Evolutionary conservation across 2,797 vertebrate species (phyloP).

Genomic region (Parambassis ranga): DNA sequence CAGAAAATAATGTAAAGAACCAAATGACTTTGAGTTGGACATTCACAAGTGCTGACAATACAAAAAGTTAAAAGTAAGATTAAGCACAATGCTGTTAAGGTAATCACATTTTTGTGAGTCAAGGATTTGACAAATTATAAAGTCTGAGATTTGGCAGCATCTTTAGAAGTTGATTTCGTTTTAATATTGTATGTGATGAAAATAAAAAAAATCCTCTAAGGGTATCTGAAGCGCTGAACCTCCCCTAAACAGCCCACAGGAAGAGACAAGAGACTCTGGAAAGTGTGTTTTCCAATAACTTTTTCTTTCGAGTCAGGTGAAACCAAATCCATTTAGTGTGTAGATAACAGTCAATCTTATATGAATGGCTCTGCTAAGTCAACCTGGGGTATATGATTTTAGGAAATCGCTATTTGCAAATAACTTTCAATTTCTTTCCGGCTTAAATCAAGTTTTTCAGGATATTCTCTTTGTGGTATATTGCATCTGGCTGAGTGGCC

Average conservation of each 20-base stretch:
- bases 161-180: slow-evolving; percentile 50
- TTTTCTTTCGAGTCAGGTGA: slow-evolving; percentile 75
- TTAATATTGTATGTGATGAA: slow-evolving; percentile 22
- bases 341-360: slow-evolving; percentile 72
- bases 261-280: slow-evolving; percentile 43
- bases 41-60: slow-evolving; percentile 12
- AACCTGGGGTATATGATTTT: slow-evolving; percentile 75
- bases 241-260: slow-evolving; percentile 28
- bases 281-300: slow-evolving; percentile 72
- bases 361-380: slow-evolving; percentile 77
- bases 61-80: slow-evolving; percentile 28
- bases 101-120: slow-evolving; percentile 40
- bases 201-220: slow-evolving; percentile 50
- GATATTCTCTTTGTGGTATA: slow-evolving; percentile 74
- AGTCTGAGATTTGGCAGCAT: slow-evolving; percentile 23
- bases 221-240: slow-evolving; percentile 16
- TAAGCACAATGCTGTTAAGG: slow-evolving; percentile 16
- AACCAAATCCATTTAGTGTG: slow-evolving; percentile 72
- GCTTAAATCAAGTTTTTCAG: slow-evolving; percentile 73
- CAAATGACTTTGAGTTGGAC: not conserved
- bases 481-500: slow-evolving; percentile 74
- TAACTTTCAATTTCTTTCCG: slow-evolving; percentile 78
- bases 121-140: slow-evolving; percentile 7
- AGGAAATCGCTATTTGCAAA: slow-evolving; percentile 76
- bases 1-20: slow-evolving; percentile 16